phyloP scores from a whole-genome alignment of 2,797 vertebrate genomes.

The Phyllotis vaccarum region DNA sequence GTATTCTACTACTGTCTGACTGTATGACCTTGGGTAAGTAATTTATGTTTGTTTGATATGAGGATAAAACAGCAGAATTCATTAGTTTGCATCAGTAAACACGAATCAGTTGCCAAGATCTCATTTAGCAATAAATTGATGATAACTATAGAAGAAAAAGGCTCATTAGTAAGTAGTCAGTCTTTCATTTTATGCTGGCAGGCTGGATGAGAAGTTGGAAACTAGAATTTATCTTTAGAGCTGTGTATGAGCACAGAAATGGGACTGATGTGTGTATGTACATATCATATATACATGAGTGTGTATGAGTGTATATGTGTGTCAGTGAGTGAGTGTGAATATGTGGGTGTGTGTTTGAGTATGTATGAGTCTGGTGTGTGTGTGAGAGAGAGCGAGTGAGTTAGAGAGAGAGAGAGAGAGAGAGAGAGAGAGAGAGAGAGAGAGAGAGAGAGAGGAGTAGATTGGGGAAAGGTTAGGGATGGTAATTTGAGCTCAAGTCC shows the following conservation, averaged over 20 bases:
- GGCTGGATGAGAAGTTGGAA: background rate
- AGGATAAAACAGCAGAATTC: background rate
- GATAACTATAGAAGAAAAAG: constrained; percentile 40
- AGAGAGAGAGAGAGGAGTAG: too few species aligned
- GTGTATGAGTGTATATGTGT: rapidly evolving
- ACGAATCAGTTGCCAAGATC: background rate
- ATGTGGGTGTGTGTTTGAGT: background rate
- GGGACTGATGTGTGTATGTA: background rate
- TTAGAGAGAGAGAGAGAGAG: too few species aligned
- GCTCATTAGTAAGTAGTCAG: background rate
- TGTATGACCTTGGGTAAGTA: constrained; percentile 70
- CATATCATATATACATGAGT: background rate
- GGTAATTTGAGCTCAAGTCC: background rate
- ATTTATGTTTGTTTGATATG: constrained; percentile 38
- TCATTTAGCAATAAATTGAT: background rate
- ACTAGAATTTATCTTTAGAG: constrained; percentile 4
- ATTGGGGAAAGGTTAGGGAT: too few species aligned
- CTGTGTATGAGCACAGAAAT: background rate
- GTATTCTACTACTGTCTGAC: background rate
- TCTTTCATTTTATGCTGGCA: background rate
- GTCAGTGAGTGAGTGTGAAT: background rate
- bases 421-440: too few species aligned
- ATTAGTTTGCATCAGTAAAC: background rate
- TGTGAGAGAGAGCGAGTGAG: too few species aligned
- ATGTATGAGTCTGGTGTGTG: background rate